Percentiles rank a stretch among this genome's conserved stretches.
These are phyloP conservation scores for Chirona hameri DNA, from an alignment of 2,888 invertebrate genomes.

Conservation along the genomic window DNA sequence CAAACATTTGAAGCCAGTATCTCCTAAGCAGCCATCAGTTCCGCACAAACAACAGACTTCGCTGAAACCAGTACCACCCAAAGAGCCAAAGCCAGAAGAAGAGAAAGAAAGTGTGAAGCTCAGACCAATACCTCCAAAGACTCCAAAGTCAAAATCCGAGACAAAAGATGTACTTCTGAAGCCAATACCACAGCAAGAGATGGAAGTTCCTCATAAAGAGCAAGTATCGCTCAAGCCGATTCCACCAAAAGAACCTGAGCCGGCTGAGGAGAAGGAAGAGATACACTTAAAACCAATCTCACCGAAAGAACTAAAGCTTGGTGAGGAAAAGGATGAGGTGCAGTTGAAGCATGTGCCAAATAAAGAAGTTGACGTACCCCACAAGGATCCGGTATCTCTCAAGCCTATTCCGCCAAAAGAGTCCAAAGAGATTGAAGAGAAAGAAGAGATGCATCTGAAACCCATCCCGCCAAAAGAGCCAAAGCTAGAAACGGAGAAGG, in stretches of 20 bases:
- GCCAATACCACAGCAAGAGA: conserved; percentile 37
- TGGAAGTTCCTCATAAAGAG: conserved; percentile 38
- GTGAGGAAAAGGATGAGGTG: conserved; percentile 53
- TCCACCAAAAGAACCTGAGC: conserved; percentile 37
- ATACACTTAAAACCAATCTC: conserved; percentile 47
- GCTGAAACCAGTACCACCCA: not conserved
- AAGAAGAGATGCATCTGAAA: not conserved
- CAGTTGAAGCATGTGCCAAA: conserved; percentile 43
- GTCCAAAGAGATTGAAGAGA: not conserved
- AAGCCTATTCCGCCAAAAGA: not conserved
- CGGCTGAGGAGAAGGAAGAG: conserved; percentile 47
- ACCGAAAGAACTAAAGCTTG: conserved; percentile 31
- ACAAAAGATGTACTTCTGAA: conserved; percentile 34
- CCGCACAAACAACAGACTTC: not conserved
- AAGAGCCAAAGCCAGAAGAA: not conserved
- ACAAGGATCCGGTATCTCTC: not conserved
- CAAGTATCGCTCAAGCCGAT: not conserved
- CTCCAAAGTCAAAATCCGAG: conserved; percentile 2
- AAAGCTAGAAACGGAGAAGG: not conserved
- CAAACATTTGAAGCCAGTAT: not conserved
- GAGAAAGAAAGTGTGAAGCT: not conserved
- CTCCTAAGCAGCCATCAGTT: not conserved
- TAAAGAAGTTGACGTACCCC: not conserved
- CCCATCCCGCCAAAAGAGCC: not conserved
- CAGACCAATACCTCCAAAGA: not conserved